Percentiles rank a stretch among this genome's conserved stretches.
Evolutionary conservation across 2,888 invertebrate genomes (phyloP).

Genomic region (Capitulum mitella): DNA sequence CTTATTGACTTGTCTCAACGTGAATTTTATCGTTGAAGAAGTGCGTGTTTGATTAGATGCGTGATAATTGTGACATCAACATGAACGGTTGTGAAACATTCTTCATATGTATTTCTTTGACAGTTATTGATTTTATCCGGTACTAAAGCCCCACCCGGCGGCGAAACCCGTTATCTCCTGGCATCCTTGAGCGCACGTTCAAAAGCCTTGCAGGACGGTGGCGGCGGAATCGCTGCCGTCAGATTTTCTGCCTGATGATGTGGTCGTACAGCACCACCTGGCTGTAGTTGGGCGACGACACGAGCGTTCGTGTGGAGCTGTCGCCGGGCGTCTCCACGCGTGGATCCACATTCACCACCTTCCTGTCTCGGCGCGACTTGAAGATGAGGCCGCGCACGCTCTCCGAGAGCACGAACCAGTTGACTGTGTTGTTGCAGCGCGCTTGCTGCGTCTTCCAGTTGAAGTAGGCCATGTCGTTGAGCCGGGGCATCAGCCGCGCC

Average conservation of each 20-base stretch:
- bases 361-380: constrained; percentile 70
- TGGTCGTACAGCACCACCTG: constrained; percentile 75
- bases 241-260: constrained; percentile 55
- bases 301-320: constrained; percentile 57
- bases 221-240: constrained; percentile 16
- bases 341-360: constrained; percentile 65
- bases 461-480: constrained; percentile 65
- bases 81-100: no score
- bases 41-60: no score
- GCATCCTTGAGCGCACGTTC: not conserved
- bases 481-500: constrained; percentile 57
- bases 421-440: constrained; percentile 63
- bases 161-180: not conserved
- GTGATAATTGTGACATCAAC: no score
- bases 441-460: constrained; percentile 67
- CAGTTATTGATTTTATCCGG: no score
- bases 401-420: constrained; percentile 56
- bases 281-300: constrained; percentile 59
- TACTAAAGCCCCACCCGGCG: no score
- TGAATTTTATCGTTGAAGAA: no score
- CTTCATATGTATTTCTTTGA: no score
- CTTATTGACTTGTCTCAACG: no score
- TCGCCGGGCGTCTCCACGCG: constrained; percentile 52
- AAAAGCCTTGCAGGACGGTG: not conserved
- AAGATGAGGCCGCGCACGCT: constrained; percentile 60